Conservation (phyloP, 2,113 vertebrate species). For the Plotosus lineatus region DNA sequence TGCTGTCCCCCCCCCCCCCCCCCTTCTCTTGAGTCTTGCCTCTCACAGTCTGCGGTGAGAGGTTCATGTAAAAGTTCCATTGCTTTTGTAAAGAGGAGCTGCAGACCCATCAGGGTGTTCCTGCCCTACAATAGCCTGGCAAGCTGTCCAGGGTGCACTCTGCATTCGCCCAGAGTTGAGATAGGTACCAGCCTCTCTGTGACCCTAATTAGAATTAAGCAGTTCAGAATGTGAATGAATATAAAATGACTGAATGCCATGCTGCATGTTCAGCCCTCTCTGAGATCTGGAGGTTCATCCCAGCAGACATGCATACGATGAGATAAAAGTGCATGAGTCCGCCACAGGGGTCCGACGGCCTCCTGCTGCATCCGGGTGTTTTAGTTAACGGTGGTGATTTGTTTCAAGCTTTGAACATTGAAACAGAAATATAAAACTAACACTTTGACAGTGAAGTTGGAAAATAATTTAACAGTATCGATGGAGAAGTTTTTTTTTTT, state of each 20-base stretch:
- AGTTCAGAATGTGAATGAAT: too few species aligned
- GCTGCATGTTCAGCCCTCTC: neutral
- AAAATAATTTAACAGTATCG: neutral
- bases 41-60: too few species aligned
- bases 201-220: too few species aligned
- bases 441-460: neutral
- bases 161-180: too few species aligned
- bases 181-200: too few species aligned
- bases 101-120: too few species aligned
- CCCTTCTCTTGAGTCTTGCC: too few species aligned
- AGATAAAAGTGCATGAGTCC: conserved; percentile 34
- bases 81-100: too few species aligned
- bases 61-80: too few species aligned
- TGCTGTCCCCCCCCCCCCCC: too few species aligned
- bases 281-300: conserved; percentile 26
- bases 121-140: too few species aligned
- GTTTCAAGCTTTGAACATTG: conserved; percentile 24
- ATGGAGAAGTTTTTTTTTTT: neutral
- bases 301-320: conserved; percentile 42
- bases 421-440: neutral
- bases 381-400: conserved; percentile 27
- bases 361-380: conserved; percentile 23
- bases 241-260: conserved; percentile 42
- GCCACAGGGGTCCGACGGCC: conserved; percentile 7
- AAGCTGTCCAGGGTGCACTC: too few species aligned